These are phyloP conservation scores for Kuschelorhynchus macadamiae DNA, from an alignment of 2,888 invertebrate species.

Conservation along the genomic window DNA sequence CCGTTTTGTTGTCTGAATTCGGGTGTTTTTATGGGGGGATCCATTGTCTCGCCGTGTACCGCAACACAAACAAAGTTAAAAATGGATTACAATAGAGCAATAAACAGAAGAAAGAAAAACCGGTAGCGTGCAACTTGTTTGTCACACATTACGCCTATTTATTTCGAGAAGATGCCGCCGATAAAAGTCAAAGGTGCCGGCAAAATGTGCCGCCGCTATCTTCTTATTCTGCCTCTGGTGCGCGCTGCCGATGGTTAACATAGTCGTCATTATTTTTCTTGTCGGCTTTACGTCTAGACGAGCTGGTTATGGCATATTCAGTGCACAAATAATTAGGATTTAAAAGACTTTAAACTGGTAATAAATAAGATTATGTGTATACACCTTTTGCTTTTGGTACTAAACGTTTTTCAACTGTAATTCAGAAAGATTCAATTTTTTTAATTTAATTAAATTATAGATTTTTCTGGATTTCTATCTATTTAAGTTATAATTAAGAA, in stretches of 20 bases:
- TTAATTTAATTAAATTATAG: too few species aligned
- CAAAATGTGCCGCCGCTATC: conserved; percentile 38
- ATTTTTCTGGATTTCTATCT: too few species aligned
- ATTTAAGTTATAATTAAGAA: too few species aligned
- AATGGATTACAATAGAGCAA: conserved; percentile 45
- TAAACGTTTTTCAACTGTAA: too few species aligned
- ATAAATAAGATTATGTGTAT: too few species aligned
- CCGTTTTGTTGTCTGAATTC: too few species aligned
- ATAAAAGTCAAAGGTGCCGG: conserved; percentile 43
- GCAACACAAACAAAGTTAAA: conserved; percentile 23
- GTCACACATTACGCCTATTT: conserved; percentile 50
- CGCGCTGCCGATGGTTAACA: conserved; percentile 12
- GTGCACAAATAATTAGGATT: too few species aligned
- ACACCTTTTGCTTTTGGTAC: too few species aligned
- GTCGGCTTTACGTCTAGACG: neutral
- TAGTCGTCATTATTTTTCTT: conserved; percentile 38
- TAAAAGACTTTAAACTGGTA: too few species aligned
- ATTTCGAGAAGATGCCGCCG: conserved; percentile 49
- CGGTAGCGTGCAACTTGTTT: conserved; percentile 47
- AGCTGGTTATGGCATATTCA: neutral
- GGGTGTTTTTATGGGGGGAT: neutral
- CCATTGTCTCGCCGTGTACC: conserved; percentile 6
- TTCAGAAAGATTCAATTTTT: too few species aligned
- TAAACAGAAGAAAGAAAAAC: conserved; percentile 42
- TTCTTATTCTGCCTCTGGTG: conserved; percentile 21